These are phyloP conservation scores for Arizona elegans DNA, from an alignment of 2,113 vertebrate species.

Conservation along the genomic window DNA sequence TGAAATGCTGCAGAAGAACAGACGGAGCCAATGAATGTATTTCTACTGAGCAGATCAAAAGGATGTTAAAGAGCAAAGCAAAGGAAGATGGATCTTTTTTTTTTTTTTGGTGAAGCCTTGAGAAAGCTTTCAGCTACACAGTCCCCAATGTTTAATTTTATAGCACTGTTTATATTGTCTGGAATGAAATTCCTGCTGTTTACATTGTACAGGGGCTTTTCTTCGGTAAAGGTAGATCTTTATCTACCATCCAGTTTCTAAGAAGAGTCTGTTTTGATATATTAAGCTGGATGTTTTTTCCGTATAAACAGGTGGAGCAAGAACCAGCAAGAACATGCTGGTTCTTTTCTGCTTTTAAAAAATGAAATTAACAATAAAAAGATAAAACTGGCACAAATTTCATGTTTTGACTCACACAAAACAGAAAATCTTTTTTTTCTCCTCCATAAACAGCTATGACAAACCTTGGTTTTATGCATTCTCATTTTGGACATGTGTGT, in stretches of 20 bases:
- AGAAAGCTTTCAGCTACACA: constrained; percentile 18
- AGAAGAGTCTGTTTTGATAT: constrained; percentile 29
- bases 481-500: background rate
- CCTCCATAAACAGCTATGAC: background rate
- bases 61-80: constrained; percentile 31
- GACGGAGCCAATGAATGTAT: constrained; percentile 13
- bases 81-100: constrained; percentile 34
- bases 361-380: constrained; percentile 41
- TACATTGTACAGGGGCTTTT: constrained; percentile 3
- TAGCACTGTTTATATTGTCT: constrained; percentile 23
- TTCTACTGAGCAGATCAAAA: constrained; percentile 1
- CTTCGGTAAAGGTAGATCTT: constrained; percentile 10
- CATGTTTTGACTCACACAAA: background rate
- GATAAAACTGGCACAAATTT: constrained; percentile 1
- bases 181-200: constrained; percentile 14
- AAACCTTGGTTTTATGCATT: background rate
- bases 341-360: background rate
- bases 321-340: no score
- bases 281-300: constrained; percentile 30
- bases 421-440: background rate
- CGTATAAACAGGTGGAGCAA: constrained; percentile 30
- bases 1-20: background rate
- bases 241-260: constrained; percentile 34
- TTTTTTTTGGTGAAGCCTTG: constrained; percentile 16
- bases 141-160: constrained; percentile 2